phyloP scores from a whole-genome alignment of 2,113 vertebrate genomes.

The Lophochroa leadbeateri region DNA sequence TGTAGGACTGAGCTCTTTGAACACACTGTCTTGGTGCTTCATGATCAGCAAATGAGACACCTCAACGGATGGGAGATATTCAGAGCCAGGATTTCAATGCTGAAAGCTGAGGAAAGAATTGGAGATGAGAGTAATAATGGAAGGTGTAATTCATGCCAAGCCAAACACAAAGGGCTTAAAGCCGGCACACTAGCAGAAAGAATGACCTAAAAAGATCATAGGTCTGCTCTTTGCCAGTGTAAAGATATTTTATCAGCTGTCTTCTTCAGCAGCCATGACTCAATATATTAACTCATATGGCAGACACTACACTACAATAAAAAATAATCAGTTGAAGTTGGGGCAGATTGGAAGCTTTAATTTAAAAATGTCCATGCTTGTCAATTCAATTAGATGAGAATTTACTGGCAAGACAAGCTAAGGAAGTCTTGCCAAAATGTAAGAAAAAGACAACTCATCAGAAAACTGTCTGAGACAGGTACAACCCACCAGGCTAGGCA shows the following conservation, averaged over 20 bases:
- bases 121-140: background rate
- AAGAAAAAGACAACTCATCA: constrained; percentile 30
- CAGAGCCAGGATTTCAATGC: background rate
- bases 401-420: constrained; percentile 47
- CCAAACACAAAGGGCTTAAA: background rate
- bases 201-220: constrained; percentile 15
- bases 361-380: constrained; percentile 55
- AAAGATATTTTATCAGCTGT: constrained; percentile 40
- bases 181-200: background rate
- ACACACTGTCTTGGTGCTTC: background rate
- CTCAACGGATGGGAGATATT: background rate
- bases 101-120: background rate
- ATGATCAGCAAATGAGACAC: background rate
- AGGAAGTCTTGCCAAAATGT: constrained; percentile 23
- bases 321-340: constrained; percentile 28
- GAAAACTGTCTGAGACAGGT: constrained; percentile 46
- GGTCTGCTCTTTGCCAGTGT: background rate
- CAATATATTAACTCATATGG: constrained; percentile 41
- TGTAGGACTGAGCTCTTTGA: background rate
- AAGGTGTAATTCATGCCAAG: constrained; percentile 5
- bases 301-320: constrained; percentile 12
- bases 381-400: constrained; percentile 60
- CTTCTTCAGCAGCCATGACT: constrained; percentile 23
- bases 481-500: background rate
- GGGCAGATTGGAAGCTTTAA: constrained; percentile 44